Conservation (phyloP, 2,797 vertebrate genomes). For the Pipistrellus nathusii region DNA sequence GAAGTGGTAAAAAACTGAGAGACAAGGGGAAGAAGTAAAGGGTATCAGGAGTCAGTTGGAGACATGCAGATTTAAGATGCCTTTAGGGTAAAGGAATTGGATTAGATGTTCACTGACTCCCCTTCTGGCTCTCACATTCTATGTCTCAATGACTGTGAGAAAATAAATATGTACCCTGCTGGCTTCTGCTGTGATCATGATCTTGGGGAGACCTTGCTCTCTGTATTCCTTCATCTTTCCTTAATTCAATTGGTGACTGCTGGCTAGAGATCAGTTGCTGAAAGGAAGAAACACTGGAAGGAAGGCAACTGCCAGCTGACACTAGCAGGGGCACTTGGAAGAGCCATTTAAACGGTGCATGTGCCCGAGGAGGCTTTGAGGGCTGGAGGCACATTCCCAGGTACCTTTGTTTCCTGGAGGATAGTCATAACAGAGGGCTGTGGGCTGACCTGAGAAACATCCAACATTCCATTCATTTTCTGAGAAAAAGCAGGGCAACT, state of each 20-base stretch:
- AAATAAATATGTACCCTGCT: neutral
- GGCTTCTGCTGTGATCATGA: neutral
- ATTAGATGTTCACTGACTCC: neutral
- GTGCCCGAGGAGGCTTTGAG: constrained; percentile 64
- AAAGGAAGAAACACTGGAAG: constrained; percentile 14
- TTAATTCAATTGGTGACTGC: constrained; percentile 53
- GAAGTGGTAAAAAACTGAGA: neutral
- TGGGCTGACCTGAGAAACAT: constrained; percentile 60
- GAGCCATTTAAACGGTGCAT: constrained; percentile 30
- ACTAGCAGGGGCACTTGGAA: constrained; percentile 65
- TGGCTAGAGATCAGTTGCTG: constrained; percentile 63
- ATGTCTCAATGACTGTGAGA: neutral
- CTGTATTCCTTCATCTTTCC: constrained; percentile 22
- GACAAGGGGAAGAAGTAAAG: rapidly evolving
- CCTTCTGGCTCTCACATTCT: neutral
- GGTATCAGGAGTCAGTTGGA: neutral
- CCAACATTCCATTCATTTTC: constrained; percentile 64
- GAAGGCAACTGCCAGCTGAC: constrained; percentile 51
- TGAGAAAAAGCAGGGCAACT: constrained; percentile 55
- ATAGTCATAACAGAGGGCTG: constrained; percentile 64
- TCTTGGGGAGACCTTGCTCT: constrained; percentile 39
- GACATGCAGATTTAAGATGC: neutral
- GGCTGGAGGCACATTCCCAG: constrained; percentile 52
- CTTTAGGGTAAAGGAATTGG: constrained; percentile 28
- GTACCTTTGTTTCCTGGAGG: constrained; percentile 35